A percentile compares a stretch with the other conserved stretches of the same genome.
Conservation (phyloP, 2,113 vertebrate species). For the Mastomys natalensis region DNA sequence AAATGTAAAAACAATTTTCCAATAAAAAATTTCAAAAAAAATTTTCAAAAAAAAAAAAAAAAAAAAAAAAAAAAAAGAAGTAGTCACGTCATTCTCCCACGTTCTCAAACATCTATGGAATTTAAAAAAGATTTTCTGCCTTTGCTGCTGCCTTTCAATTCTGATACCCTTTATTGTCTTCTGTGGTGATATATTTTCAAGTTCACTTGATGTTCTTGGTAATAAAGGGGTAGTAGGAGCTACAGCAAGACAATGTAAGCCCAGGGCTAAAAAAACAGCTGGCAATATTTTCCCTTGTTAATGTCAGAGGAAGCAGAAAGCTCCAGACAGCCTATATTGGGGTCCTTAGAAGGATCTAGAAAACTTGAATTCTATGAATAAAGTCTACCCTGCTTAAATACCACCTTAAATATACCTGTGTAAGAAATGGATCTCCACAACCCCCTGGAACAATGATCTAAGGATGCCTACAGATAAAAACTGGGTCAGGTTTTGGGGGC, state of each 20-base stretch:
- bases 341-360: background rate
- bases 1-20: too few relatives aligned
- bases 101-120: background rate
- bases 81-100: background rate
- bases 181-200: constrained; percentile 11
- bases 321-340: constrained; percentile 20
- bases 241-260: background rate
- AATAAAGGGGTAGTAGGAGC: background rate
- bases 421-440: background rate
- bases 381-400: background rate
- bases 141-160: background rate
- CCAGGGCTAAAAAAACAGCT: background rate
- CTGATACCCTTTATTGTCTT: constrained; percentile 3
- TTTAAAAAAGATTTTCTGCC: background rate
- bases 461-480: constrained; percentile 30
- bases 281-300: constrained; percentile 38
- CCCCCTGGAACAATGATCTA: background rate
- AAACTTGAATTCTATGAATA: constrained; percentile 10
- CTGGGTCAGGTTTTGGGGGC: background rate
- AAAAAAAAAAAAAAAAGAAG: too few relatives aligned
- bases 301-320: constrained; percentile 55
- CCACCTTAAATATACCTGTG: background rate
- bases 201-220: background rate
- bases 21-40: too few relatives aligned
- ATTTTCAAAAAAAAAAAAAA: too few relatives aligned